Evolutionary conservation across 2,888 invertebrate species (phyloP), one percentile per base, ranked within the genome.

Genomic region (Drosophila acutilabella): DNA sequence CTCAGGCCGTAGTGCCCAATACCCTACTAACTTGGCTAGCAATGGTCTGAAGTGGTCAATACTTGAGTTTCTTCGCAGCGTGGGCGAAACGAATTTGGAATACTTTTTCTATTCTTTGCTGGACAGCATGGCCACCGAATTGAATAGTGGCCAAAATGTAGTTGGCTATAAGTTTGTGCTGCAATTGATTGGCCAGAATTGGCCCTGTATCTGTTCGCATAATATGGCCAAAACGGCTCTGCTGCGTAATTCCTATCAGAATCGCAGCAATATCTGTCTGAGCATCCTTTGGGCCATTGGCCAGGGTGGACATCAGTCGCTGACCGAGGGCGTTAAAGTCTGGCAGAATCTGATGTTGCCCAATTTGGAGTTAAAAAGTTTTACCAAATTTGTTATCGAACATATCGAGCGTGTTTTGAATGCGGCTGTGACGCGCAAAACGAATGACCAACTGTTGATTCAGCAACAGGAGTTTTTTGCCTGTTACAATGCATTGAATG

Each of bases 301-400:
- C 0, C 96, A 96, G 89, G 95, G 95, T 10, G 96, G 96, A 0
- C 92, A 93, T 54, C 93, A 92, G 71, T 94, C 96, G 88, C 93
- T 96, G 51, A 92, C 93, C 56, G 93, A 95, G 70, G 96, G 96
- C 23, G 92, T 96, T 50, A 95, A 94, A 93, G 95, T 95, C 13
- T 96, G 96, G 95, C 95, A 95, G 91, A 95, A 96, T 71, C 92
- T 96, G 1, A 96, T 96, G 94, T 92, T 95, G 41, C 95, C 96
- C 0, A 92, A 96, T 87, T 92, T 96, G 47, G 96, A 96, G 76
- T 92, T 96, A 90, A 95, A 95, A 89, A 95, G 94, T 88, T 96
- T 96, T 81, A 93, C 95, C 0, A 94, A 94, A 75, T 95, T 94
- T 91, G 93, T 95, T 36, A 91, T 94, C 6, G 93, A 93, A 53